These are phyloP conservation scores for Lissonota sp. DNA, from an alignment of 2,888 invertebrate species.

Conservation along the genomic window DNA sequence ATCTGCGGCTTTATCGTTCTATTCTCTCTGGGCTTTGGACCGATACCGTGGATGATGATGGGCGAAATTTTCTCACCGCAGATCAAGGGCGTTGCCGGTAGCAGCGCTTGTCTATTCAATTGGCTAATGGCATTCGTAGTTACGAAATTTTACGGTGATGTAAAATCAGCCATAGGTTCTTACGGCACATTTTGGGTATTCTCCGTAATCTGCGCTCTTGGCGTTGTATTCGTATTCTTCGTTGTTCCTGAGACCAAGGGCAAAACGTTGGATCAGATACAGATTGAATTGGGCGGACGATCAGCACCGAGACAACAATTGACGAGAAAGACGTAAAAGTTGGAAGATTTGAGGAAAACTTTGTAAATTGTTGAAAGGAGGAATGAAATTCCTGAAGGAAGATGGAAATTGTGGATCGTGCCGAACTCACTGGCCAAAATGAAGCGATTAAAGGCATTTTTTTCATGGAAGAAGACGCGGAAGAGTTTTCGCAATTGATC, in stretches of 20 bases:
- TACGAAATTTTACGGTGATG: constrained; percentile 89
- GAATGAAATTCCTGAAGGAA: too few species aligned
- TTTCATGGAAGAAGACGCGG: too few species aligned
- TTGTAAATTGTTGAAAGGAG: too few species aligned
- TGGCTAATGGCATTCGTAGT: constrained; percentile 93
- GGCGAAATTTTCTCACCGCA: constrained; percentile 93
- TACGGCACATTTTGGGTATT: constrained; percentile 92
- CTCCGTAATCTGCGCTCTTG: constrained; percentile 87
- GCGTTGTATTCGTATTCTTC: constrained; percentile 88
- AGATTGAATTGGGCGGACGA: constrained; percentile 78
- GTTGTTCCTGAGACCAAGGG: constrained; percentile 86
- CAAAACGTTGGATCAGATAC: constrained; percentile 84
- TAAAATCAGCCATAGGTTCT: constrained; percentile 86
- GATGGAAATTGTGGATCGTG: too few species aligned
- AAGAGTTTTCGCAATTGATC: too few species aligned
- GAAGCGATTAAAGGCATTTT: too few species aligned
- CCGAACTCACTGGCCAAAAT: too few species aligned
- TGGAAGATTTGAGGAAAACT: too few species aligned
- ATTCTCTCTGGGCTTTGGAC: constrained; percentile 94
- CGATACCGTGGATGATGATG: constrained; percentile 94
- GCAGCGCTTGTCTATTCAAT: constrained; percentile 92
- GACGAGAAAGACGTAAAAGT: background rate
- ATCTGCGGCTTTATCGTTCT: constrained; percentile 91
- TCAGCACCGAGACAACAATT: background rate
- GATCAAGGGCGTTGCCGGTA: constrained; percentile 91